Evolutionary conservation across 2,888 invertebrate genomes (phyloP), one percentile per base, ranked within the genome.

Genomic region (Sarcophaga caerulescens): DNA sequence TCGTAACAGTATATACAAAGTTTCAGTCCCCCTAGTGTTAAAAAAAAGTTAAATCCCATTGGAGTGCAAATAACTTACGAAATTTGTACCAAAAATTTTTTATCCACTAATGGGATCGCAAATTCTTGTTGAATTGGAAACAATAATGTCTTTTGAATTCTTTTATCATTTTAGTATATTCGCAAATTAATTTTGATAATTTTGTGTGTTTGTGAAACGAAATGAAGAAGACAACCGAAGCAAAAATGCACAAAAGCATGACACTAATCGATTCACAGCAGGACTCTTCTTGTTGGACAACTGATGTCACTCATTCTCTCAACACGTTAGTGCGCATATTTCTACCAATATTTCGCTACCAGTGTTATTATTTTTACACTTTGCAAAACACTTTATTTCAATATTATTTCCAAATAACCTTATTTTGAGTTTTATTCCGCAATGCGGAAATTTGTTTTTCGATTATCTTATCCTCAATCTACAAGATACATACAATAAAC

Each of bases 1-100:
- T n/a, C n/a, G n/a, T n/a, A n/a, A n/a, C n/a, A n/a, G n/a, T n/a
- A n/a, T 69, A 57, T 23, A 21, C 23, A 69, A 44, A 60, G n/a
- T 52, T 74, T 74, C 74, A 63, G 62, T 63, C 23, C 63, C 74
- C 74, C 74, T 63, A 25, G 6, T 35, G 35, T 35, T 35, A 35
- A 35, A 35, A 35, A 35, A 35, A 35, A 35, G 6, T 35, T 35
- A 35, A 35, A 35, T 8, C 35, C 35, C 35, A 35, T 35, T 10
- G 35, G 8, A 35, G 35, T 35, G 35, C 35, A 35, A 35, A 35
- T 35, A 35, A 35, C 10, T 35, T 35, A 6, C 35, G 35, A 6
- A 6, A 35, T 35, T 6, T 6, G 35, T 6, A 35, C 35, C 35
- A 35, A 11, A 23, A 3, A 23, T 8, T 35, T 10, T 8, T 35